phyloP scores from a whole-genome alignment of 1,140 invertebrate genomes.

The Drosophila azteca region DNA sequence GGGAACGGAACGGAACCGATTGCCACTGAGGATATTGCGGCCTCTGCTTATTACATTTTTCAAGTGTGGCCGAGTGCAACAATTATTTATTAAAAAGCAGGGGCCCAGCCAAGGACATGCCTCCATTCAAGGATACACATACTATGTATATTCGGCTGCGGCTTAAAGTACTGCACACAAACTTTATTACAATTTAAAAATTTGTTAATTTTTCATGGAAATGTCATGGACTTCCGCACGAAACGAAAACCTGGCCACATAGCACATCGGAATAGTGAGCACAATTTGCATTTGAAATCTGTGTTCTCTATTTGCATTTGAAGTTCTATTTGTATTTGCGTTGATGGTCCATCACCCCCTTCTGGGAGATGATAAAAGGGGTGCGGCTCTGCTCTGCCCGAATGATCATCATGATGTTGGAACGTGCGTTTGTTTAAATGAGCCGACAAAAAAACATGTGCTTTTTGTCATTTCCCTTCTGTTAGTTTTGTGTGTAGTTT shows the following conservation, averaged over 20 bases:
- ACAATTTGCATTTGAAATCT: conserved; percentile 60
- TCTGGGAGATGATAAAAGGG: conserved; percentile 40
- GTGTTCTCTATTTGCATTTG: conserved; percentile 49
- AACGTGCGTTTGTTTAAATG: conserved; percentile 71
- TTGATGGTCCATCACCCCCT: conserved; percentile 44
- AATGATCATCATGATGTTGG: conserved; percentile 34
- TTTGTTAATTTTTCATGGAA: conserved; percentile 31
- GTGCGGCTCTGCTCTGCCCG: conserved; percentile 33
- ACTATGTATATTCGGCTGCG: conserved; percentile 38
- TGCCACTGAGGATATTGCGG: conserved; percentile 22
- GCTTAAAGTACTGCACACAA: conserved; percentile 34
- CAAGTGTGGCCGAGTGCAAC: conserved; percentile 51
- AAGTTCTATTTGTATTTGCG: conserved; percentile 50
- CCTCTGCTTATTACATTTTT: conserved; percentile 72
- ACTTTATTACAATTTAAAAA: conserved; percentile 37
- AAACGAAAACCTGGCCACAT: conserved; percentile 16
- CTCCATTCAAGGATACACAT: conserved; percentile 47
- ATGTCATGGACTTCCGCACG: conserved; percentile 27
- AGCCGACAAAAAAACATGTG: conserved; percentile 42
- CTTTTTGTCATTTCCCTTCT: conserved; percentile 49
- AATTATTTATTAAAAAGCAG: conserved; percentile 63
- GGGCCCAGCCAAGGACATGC: conserved; percentile 31
- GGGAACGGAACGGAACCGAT: not conserved
- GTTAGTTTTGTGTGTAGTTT: conserved; percentile 40
- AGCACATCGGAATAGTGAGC: conserved; percentile 52